These are phyloP conservation scores for Phasianus colchicus DNA, from an alignment of 2,113 vertebrate genomes.

Conservation along the genomic window DNA sequence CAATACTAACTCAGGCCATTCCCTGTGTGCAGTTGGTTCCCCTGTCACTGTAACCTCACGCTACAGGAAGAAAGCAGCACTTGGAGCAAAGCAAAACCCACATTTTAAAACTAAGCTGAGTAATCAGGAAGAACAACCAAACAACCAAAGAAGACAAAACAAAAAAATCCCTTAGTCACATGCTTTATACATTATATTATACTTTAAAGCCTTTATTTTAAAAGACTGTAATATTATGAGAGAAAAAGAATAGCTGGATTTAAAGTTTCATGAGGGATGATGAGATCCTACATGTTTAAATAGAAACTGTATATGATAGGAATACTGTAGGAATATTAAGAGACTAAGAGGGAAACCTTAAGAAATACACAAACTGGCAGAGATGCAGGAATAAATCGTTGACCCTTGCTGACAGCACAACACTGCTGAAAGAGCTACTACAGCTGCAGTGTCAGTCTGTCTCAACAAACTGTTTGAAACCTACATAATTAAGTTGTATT, in stretches of 20 bases:
- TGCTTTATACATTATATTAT: not conserved
- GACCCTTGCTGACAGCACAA: not conserved
- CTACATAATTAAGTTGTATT: slow-evolving; percentile 57
- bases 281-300: not conserved
- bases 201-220: not conserved
- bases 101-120: not conserved
- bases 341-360: not conserved
- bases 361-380: not conserved
- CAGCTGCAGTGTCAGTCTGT: slow-evolving; percentile 11
- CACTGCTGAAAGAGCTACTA: not conserved
- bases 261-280: not conserved
- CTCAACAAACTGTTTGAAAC: slow-evolving; percentile 36
- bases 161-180: not conserved
- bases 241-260: not conserved
- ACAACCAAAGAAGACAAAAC: not conserved
- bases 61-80: not conserved
- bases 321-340: not conserved
- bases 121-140: not conserved
- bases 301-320: not conserved
- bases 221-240: not conserved
- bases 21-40: not conserved
- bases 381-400: not conserved
- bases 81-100: not conserved
- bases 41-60: not conserved
- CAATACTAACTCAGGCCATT: not conserved